Evolutionary conservation across 2,797 vertebrate genomes (phyloP).

Genomic region (Tachyglossus aculeatus): DNA sequence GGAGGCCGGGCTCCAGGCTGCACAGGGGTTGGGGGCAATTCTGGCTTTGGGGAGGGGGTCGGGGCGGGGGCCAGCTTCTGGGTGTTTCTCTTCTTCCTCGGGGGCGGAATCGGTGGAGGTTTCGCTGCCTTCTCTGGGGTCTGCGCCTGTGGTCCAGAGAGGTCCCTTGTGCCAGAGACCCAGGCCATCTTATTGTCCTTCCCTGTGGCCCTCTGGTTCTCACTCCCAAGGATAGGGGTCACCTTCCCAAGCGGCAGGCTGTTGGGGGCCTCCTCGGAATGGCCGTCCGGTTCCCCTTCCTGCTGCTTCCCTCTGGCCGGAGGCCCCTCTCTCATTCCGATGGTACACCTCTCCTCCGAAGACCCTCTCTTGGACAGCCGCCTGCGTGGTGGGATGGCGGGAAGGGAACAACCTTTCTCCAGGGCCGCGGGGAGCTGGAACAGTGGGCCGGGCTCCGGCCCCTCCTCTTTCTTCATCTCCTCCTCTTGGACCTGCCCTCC

Average conservation of each 20-base stretch:
- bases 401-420: constrained; percentile 53
- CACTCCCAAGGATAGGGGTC: constrained; percentile 38
- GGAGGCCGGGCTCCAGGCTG: accelerated
- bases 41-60: not conserved
- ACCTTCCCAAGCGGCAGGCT: not conserved
- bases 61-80: constrained; percentile 17
- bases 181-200: constrained; percentile 21
- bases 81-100: constrained; percentile 80
- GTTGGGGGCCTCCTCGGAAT: constrained; percentile 7
- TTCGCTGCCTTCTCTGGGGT: constrained; percentile 31
- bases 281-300: constrained; percentile 6
- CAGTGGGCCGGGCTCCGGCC: not conserved
- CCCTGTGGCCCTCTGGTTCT: constrained; percentile 22
- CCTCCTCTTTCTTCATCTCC: constrained; percentile 43
- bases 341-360: constrained; percentile 23
- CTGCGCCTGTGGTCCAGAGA: not conserved
- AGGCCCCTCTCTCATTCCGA: constrained; percentile 25
- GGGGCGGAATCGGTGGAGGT: constrained; percentile 84
- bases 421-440: not conserved
- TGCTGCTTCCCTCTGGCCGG: not conserved
- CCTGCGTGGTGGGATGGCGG: constrained; percentile 71
- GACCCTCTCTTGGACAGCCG: constrained; percentile 60
- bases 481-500: constrained; percentile 53
- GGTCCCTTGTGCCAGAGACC: not conserved
- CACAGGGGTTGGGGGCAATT: not conserved